Percentiles rank a stretch among this genome's conserved stretches.
Evolutionary conservation across 2,797 vertebrate genomes (phyloP).

Genomic region (Phalanger gymnotis): DNA sequence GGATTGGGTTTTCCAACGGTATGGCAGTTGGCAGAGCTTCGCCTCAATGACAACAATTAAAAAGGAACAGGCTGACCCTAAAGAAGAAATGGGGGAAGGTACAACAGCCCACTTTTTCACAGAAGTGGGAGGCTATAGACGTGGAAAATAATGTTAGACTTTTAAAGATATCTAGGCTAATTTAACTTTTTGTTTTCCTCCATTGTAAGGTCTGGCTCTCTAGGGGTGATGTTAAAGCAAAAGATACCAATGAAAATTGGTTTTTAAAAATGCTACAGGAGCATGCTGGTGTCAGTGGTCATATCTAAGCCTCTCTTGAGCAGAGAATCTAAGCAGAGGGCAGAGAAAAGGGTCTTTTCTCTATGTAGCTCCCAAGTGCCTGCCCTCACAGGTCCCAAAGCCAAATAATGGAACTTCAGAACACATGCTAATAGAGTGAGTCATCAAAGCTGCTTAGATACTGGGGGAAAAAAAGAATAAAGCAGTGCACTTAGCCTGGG

Average conservation of each 20-base stretch:
- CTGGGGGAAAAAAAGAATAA: not conserved
- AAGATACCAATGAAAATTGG: not conserved
- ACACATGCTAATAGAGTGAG: slow-evolving; percentile 17
- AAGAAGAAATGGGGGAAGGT: not conserved
- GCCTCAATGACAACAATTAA: not conserved
- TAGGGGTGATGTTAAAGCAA: not conserved
- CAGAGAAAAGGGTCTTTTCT: not conserved
- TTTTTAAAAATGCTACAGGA: slow-evolving; percentile 24
- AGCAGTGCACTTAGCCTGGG: not conserved
- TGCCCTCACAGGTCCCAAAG: not conserved
- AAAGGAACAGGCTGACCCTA: not conserved
- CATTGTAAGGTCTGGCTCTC: not conserved
- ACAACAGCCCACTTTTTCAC: not conserved
- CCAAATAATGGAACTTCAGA: not conserved
- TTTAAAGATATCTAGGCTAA: not conserved
- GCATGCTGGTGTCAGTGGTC: not conserved
- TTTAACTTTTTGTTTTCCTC: not conserved
- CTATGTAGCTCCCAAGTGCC: not conserved
- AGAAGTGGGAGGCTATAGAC: not conserved
- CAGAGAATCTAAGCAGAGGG: slow-evolving; percentile 26
- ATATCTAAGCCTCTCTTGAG: not conserved
- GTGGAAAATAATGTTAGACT: not conserved
- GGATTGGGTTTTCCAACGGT: not conserved
- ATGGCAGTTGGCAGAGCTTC: not conserved
- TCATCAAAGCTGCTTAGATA: not conserved